Evolutionary conservation across 2,888 invertebrate species (phyloP).

Genomic region (Pomacea canaliculata): DNA sequence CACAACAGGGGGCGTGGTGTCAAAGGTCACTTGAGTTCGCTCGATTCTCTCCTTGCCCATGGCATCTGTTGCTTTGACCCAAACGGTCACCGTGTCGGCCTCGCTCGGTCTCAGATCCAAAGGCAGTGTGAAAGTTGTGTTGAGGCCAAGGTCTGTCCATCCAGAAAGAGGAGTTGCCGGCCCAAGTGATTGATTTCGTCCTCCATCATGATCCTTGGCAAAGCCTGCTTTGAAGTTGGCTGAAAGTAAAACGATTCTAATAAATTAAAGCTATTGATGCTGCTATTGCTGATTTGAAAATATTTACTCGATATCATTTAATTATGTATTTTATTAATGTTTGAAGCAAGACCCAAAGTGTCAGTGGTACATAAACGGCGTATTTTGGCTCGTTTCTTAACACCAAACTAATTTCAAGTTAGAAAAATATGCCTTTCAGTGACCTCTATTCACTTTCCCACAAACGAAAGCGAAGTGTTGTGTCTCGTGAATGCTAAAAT

Average conservation of each 20-base stretch:
- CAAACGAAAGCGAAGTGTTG: no score
- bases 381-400: no score
- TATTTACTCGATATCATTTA: no score
- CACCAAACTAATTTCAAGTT: no score
- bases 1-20: constrained; percentile 31
- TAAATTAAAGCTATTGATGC: no score
- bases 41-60: constrained; percentile 31
- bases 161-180: not conserved
- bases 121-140: constrained; percentile 4
- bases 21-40: constrained; percentile 34
- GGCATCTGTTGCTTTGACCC: constrained; percentile 40
- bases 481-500: no score
- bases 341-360: no score
- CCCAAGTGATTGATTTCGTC: not conserved
- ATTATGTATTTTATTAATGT: no score
- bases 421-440: no score
- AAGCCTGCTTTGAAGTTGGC: constrained; percentile 35
- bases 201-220: constrained; percentile 16
- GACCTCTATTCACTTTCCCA: no score
- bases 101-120: not conserved
- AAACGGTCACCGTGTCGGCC: constrained; percentile 36
- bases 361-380: no score
- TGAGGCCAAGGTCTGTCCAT: constrained; percentile 9
- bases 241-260: not conserved
- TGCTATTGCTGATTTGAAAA: no score